Conservation (phyloP, 2,797 vertebrate species). For the Galago senegalensis region DNA sequence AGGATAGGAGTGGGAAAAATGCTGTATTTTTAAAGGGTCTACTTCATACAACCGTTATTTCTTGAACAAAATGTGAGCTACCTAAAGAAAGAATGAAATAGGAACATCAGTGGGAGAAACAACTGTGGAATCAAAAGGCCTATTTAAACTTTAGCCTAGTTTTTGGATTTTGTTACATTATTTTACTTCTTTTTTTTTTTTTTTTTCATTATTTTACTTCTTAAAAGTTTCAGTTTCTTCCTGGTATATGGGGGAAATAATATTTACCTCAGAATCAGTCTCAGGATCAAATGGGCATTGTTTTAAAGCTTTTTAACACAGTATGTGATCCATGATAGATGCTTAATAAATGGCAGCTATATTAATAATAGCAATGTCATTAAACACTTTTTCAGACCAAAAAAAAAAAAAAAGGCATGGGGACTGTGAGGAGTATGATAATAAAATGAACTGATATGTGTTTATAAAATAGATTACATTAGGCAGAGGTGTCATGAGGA, state of each 20-base stretch:
- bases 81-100: slow-evolving; percentile 14
- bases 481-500: slow-evolving; percentile 68
- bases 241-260: neutral
- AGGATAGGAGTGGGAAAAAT: neutral
- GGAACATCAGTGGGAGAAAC: neutral
- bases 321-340: slow-evolving; percentile 23
- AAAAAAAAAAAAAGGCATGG: neutral
- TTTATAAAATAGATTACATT: slow-evolving; percentile 11
- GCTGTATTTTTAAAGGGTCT: neutral
- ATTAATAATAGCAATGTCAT: neutral
- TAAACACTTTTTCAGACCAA: neutral
- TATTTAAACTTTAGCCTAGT: slow-evolving; percentile 28
- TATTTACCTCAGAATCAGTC: slow-evolving; percentile 9
- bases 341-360: slow-evolving; percentile 25
- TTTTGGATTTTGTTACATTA: slow-evolving; percentile 35
- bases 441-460: slow-evolving; percentile 30
- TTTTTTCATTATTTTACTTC: neutral
- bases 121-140: neutral
- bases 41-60: neutral
- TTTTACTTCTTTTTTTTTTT: slow-evolving; percentile 9
- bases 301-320: slow-evolving; percentile 23
- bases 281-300: slow-evolving; percentile 23
- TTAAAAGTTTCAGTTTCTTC: slow-evolving; percentile 24
- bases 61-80: slow-evolving; percentile 37
- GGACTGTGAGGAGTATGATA: neutral